Conservation (phyloP, 2,113 vertebrate species). For the Scomber japonicus region DNA sequence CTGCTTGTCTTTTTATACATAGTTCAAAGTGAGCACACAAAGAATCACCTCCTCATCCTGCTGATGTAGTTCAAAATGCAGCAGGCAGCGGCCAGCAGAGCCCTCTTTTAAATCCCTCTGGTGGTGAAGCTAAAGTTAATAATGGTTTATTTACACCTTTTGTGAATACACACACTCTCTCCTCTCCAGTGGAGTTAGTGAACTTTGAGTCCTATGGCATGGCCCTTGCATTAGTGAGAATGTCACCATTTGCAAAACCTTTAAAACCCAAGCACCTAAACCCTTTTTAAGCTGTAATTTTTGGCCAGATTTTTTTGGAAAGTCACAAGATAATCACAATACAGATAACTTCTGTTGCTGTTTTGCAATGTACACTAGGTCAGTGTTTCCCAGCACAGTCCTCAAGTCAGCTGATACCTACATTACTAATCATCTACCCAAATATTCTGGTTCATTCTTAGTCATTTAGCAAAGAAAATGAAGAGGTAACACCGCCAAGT, state of each 20-base stretch:
- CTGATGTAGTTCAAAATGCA: slow-evolving; percentile 33
- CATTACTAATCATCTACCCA: not conserved
- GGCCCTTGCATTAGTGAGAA: not conserved
- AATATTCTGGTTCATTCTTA: not conserved
- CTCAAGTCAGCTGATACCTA: not conserved
- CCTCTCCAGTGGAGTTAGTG: slow-evolving; percentile 1
- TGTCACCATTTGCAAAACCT: not conserved
- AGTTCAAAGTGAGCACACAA: slow-evolving; percentile 22
- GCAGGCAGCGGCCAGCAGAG: slow-evolving; percentile 15
- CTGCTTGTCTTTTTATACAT: slow-evolving; percentile 6
- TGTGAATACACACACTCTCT: slow-evolving; percentile 1
- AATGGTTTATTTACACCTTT: slow-evolving; percentile 32
- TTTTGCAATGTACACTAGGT: not conserved
- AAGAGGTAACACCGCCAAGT: not conserved
- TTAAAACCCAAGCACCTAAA: too few species aligned
- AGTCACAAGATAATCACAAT: not conserved
- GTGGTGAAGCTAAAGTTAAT: slow-evolving; percentile 25
- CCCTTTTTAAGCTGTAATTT: not conserved
- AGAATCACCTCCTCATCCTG: slow-evolving; percentile 7
- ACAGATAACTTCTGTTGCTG: not conserved
- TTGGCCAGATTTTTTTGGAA: not conserved
- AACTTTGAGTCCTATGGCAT: not conserved
- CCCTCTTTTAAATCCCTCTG: slow-evolving; percentile 21
- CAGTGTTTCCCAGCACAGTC: not conserved
- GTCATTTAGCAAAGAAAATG: slow-evolving; percentile 17